Evolutionary conservation across 92 coral and sea anemone genomes (phyloP).

Genomic region (Epizoanthus rinbou): DNA sequence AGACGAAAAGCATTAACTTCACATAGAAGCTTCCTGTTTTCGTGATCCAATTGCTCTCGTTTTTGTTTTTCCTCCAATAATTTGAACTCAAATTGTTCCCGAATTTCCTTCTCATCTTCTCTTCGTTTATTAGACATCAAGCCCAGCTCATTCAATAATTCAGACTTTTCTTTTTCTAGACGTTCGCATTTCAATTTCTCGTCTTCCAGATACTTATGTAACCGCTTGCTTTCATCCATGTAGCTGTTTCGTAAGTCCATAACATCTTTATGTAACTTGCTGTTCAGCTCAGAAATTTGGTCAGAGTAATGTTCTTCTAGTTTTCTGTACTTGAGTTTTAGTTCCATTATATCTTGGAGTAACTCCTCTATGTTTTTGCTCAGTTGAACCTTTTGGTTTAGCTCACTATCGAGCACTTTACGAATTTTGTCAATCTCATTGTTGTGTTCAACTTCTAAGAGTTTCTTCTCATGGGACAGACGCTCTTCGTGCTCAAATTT

Average conservation of each 20-base stretch:
- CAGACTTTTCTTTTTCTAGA: conserved; percentile 17
- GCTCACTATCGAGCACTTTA: conserved; percentile 2
- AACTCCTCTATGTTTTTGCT: conserved; percentile 12
- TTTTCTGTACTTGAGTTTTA: conserved; percentile 14
- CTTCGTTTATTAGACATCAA: neutral
- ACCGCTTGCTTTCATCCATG: neutral
- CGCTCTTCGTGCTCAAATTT: neutral
- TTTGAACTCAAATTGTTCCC: neutral
- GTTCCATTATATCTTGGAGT: conserved; percentile 1
- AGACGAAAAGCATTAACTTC: neutral
- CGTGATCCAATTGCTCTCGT: conserved; percentile 7
- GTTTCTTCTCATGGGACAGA: neutral
- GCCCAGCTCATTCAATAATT: neutral
- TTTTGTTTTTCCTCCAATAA: neutral
- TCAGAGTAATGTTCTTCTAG: conserved; percentile 3
- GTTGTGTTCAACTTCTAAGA: neutral
- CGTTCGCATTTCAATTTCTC: neutral
- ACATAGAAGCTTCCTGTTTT: neutral
- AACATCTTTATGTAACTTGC: conserved; percentile 16
- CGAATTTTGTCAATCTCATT: neutral
- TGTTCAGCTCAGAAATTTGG: conserved; percentile 1
- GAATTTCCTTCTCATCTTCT: neutral
- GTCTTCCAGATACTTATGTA: conserved; percentile 7
- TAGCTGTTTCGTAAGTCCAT: conserved; percentile 11
- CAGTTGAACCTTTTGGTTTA: conserved; percentile 9